Evolutionary conservation across 2,888 invertebrate genomes (phyloP).

Genomic region (Napeogenes sylphis): DNA sequence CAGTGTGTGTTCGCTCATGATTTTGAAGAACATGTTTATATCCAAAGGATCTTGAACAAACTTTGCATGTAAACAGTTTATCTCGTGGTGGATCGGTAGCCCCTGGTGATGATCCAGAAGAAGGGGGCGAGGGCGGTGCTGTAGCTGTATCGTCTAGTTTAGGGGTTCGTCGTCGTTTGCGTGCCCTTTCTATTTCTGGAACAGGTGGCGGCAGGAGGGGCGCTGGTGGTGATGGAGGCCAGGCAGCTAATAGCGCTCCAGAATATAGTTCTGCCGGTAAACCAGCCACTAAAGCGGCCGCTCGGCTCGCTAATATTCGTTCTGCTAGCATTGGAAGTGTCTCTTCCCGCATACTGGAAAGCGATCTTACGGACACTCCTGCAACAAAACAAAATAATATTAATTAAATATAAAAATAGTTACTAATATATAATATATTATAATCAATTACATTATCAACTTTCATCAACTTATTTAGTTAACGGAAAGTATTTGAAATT

Average conservation of each 20-base stretch:
- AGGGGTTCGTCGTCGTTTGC: slow-evolving; percentile 69
- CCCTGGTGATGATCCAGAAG: slow-evolving; percentile 73
- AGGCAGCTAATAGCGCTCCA: slow-evolving; percentile 78
- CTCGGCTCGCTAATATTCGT: slow-evolving; percentile 75
- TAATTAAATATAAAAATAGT: slow-evolving; percentile 11
- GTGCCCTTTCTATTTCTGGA: slow-evolving; percentile 62
- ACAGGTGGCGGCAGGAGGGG: slow-evolving; percentile 74
- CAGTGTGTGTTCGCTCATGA: slow-evolving; percentile 95
- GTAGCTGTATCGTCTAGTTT: slow-evolving; percentile 65
- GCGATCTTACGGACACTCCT: slow-evolving; percentile 74
- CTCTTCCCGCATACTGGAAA: slow-evolving; percentile 72
- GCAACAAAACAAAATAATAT: slow-evolving; percentile 23
- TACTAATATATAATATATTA: background rate
- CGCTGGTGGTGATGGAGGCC: slow-evolving; percentile 76
- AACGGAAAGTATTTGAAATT: slow-evolving; percentile 17
- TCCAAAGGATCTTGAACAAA: slow-evolving; percentile 92
- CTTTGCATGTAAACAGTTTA: slow-evolving; percentile 91
- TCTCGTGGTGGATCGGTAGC: slow-evolving; percentile 80
- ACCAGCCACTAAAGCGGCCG: slow-evolving; percentile 73
- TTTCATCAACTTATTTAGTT: background rate
- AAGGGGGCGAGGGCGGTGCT: slow-evolving; percentile 61
- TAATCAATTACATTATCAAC: background rate
- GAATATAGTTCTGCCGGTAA: slow-evolving; percentile 81
- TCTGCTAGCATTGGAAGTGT: slow-evolving; percentile 71
- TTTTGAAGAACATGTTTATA: slow-evolving; percentile 97